Evolutionary conservation across 2,888 invertebrate genomes (phyloP).

Genomic region (Oxystoma pomonae): DNA sequence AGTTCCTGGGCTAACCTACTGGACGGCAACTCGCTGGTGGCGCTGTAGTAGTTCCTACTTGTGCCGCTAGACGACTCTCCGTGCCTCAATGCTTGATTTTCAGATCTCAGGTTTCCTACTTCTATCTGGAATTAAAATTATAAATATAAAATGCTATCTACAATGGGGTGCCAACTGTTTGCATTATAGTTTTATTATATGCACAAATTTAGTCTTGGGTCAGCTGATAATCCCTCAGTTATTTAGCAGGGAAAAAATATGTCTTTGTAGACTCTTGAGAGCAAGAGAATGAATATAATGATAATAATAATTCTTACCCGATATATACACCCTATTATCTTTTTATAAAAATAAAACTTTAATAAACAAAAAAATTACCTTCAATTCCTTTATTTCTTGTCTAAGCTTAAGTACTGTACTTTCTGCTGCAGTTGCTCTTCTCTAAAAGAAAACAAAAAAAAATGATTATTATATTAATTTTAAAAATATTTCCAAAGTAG

Average conservation of each 20-base stretch:
- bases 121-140: conserved; percentile 48
- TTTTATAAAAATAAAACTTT: conserved; percentile 9
- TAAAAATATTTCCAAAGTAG: no score
- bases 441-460: conserved; percentile 46
- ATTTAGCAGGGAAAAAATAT: no score
- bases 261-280: no score
- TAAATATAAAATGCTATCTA: conserved; percentile 14
- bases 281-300: no score
- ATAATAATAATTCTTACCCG: no score
- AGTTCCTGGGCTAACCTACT: conserved; percentile 59
- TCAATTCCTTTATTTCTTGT: conserved; percentile 66
- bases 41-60: conserved; percentile 24
- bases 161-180: no score
- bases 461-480: no score
- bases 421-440: conserved; percentile 59
- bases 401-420: conserved; percentile 59
- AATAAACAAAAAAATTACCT: conserved; percentile 47
- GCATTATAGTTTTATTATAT: no score
- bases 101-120: conserved; percentile 49
- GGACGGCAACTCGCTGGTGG: conserved; percentile 40
- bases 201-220: no score
- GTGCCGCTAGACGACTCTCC: conserved; percentile 35
- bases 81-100: conserved; percentile 52
- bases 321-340: no score
- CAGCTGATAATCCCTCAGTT: no score